Evolutionary conservation across 2,797 vertebrate species (phyloP), one percentile per base, ranked within the genome.

Genomic region (Onychomys torridus): DNA sequence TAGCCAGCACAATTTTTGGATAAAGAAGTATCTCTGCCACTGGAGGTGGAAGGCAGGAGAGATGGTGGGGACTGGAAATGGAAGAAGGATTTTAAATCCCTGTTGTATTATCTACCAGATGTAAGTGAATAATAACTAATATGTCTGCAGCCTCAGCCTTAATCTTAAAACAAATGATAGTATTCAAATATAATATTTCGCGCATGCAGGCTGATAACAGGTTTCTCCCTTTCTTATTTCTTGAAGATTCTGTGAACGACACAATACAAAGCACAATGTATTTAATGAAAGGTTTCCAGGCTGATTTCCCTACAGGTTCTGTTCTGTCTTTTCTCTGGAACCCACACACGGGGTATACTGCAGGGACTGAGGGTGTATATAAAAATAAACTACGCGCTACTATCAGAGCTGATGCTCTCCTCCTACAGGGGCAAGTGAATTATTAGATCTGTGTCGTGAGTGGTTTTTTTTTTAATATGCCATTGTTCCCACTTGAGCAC

Each of bases 381-480:
- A 99, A 99, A 99, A 98, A 99, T 98, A 99, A 98, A 99, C 98
- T 98, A 98, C 97, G 98, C 98, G 98, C 97, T 98, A 97, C 98
- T 98, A 98, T 98, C 98, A 97, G 97, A 98, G 97, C 98, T 96
- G 97, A 98, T 98, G 98, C 97, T 98, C 98, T 98, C 98, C 98
- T 98, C 98, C 98, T 98, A 98, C 97, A 98, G 98, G 98, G 98
- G 97, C 98, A 98, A 98, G 97, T 98, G 98, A 99, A 98, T 98
- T 99, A 99, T 99, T 99, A 99, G 98, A 99, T 98, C 98, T 98
- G 98, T 99, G 98, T 99, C 98, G 98, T 98, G 98, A 98, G 67
- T 98, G 95, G n/a, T n/a, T 97, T 98, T 99, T 98, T 98, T 98
- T 98, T 98, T 99, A 98, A 98, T 98, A 99, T 98, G 98, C 98